phyloP scores from a whole-genome alignment of 1,140 invertebrate genomes.

The Diplogasteroides magnus region DNA sequence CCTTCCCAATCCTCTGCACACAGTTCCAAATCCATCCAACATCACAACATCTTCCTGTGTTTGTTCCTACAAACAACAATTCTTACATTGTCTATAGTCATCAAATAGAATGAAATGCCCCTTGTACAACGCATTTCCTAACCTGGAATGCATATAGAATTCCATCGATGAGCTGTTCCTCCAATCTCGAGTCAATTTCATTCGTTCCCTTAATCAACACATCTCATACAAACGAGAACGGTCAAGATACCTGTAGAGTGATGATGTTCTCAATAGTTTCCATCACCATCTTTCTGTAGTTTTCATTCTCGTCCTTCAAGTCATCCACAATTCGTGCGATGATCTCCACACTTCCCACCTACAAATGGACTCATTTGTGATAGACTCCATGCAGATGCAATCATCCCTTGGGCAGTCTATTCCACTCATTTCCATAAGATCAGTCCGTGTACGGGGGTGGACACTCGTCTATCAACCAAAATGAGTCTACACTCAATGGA shows the following conservation, averaged over 20 bases:
- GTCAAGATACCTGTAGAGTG: constrained; percentile 68
- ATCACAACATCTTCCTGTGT: constrained; percentile 85
- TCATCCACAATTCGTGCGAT: constrained; percentile 97
- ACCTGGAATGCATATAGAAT: constrained; percentile 99
- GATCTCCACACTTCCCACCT: constrained; percentile 91
- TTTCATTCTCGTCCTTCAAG: constrained; percentile 98
- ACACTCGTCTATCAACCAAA: no score
- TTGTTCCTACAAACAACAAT: constrained; percentile 30
- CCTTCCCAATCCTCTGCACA: constrained; percentile 89
- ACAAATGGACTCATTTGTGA: not conserved
- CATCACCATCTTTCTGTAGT: constrained; percentile 99
- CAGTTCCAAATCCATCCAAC: constrained; percentile 97
- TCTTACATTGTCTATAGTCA: no score
- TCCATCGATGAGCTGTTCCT: constrained; percentile 95
- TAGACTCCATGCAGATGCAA: not conserved
- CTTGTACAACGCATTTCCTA: constrained; percentile 85
- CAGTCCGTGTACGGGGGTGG: no score
- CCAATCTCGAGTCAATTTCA: constrained; percentile 91
- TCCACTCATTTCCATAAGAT: no score
- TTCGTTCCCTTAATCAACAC: constrained; percentile 69
- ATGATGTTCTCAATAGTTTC: constrained; percentile 98
- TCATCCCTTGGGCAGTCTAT: no score
- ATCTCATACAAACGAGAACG: not conserved
- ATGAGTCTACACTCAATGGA: no score
- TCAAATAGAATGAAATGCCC: constrained; percentile 7